phyloP scores from a whole-genome alignment of 2,113 vertebrate species.

The Xenopus borealis region DNA sequence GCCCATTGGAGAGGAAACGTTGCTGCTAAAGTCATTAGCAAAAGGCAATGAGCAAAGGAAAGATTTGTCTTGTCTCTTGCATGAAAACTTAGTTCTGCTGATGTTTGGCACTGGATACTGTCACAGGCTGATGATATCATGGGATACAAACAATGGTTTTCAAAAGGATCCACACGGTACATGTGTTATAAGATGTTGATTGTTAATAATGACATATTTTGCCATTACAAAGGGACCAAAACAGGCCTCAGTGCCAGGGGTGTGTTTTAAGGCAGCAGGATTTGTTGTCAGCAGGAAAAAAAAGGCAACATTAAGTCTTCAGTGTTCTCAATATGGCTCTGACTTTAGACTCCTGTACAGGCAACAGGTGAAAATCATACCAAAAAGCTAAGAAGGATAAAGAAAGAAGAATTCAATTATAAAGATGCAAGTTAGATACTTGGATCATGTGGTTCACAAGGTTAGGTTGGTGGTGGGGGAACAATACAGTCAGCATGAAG shows the following conservation, averaged over 20 bases:
- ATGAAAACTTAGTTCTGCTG: background rate
- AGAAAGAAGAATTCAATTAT: background rate
- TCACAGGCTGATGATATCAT: background rate
- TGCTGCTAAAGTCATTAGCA: too few species aligned
- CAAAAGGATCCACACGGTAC: background rate
- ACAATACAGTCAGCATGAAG: too few species aligned
- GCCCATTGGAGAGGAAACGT: too few species aligned
- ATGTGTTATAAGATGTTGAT: background rate
- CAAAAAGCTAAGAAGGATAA: slow-evolving; percentile 74
- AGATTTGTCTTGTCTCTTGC: background rate
- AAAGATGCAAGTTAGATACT: too few species aligned
- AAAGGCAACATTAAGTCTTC: too few species aligned
- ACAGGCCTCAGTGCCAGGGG: background rate
- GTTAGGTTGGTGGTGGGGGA: too few species aligned
- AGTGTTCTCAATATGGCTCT: slow-evolving; percentile 73
- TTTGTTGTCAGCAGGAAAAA: background rate
- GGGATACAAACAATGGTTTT: background rate
- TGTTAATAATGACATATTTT: background rate
- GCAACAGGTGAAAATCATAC: slow-evolving; percentile 96
- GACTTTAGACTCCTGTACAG: slow-evolving; percentile 85
- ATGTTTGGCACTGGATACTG: background rate
- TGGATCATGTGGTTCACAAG: background rate
- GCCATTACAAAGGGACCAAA: background rate
- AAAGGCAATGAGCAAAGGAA: too few species aligned
- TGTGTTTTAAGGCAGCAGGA: slow-evolving; percentile 5